These are phyloP conservation scores for Acrobasis suavella DNA, from an alignment of 2,888 invertebrate species.

Conservation along the genomic window DNA sequence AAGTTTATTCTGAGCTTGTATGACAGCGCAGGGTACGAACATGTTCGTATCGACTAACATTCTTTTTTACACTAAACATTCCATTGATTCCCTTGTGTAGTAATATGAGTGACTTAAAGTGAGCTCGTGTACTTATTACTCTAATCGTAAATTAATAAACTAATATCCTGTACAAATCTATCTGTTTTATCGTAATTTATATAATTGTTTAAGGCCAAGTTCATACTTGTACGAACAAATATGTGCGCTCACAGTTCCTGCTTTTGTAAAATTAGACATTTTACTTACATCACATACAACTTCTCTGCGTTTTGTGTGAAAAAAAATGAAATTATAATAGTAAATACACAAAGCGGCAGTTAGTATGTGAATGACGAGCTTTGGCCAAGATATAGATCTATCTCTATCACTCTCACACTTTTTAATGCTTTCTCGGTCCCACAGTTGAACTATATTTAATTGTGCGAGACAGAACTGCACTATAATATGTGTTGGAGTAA, in stretches of 20 bases:
- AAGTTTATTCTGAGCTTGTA: constrained; percentile 24
- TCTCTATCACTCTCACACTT: neutral
- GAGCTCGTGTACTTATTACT: constrained; percentile 76
- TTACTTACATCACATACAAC: too few species aligned
- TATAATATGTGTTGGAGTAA: neutral
- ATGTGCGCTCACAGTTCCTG: neutral
- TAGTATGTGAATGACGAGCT: too few species aligned
- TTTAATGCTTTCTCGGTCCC: neutral
- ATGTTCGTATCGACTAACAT: constrained; percentile 45
- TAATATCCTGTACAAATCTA: constrained; percentile 49
- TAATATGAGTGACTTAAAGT: constrained; percentile 78
- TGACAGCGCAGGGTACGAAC: constrained; percentile 18
- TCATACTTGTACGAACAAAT: constrained; percentile 20
- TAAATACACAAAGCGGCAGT: too few species aligned
- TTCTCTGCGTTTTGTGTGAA: too few species aligned
- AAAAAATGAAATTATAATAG: too few species aligned
- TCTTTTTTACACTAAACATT: constrained; percentile 67
- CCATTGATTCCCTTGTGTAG: constrained; percentile 55
- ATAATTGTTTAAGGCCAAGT: constrained; percentile 26
- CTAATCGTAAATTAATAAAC: constrained; percentile 41
- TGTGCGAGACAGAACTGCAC: neutral
- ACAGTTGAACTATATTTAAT: neutral
- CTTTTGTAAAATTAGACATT: too few species aligned
- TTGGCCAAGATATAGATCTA: too few species aligned
- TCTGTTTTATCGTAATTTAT: constrained; percentile 37